Evolutionary conservation across 2,888 invertebrate genomes (phyloP).

Genomic region (Octonoba sinensis): DNA sequence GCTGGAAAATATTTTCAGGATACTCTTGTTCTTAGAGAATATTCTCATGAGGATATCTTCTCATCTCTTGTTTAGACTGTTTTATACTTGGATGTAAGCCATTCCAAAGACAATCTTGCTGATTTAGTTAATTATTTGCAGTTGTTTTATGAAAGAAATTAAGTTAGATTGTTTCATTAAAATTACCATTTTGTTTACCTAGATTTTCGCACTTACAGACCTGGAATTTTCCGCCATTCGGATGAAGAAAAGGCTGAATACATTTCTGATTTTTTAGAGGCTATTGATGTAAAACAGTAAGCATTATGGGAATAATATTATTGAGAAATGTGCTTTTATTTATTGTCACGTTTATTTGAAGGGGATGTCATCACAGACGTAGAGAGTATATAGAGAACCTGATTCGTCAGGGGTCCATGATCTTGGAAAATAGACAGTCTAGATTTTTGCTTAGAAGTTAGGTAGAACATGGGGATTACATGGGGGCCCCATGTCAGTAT

Average conservation of each 20-base stretch:
- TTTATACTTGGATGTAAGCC: too few relatives aligned
- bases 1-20: too few relatives aligned
- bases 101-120: not conserved
- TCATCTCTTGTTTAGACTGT: too few relatives aligned
- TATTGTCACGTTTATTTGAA: not conserved
- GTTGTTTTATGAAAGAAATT: not conserved
- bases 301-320: not conserved
- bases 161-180: not conserved
- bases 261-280: constrained; percentile 61
- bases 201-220: constrained; percentile 38
- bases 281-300: constrained; percentile 48
- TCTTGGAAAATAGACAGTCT: too few relatives aligned
- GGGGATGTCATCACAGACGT: not conserved
- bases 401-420: too few relatives aligned
- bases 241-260: constrained; percentile 64
- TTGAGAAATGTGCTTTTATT: not conserved
- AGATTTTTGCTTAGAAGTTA: too few relatives aligned
- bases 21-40: too few relatives aligned
- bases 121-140: not conserved
- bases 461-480: too few relatives aligned
- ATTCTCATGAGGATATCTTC: too few relatives aligned
- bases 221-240: constrained; percentile 65
- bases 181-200: not conserved
- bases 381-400: too few relatives aligned
- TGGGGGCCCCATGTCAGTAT: too few relatives aligned